These are phyloP conservation scores for Choreutis nemorana DNA, from an alignment of 2,888 invertebrate genomes.

Conservation along the genomic window DNA sequence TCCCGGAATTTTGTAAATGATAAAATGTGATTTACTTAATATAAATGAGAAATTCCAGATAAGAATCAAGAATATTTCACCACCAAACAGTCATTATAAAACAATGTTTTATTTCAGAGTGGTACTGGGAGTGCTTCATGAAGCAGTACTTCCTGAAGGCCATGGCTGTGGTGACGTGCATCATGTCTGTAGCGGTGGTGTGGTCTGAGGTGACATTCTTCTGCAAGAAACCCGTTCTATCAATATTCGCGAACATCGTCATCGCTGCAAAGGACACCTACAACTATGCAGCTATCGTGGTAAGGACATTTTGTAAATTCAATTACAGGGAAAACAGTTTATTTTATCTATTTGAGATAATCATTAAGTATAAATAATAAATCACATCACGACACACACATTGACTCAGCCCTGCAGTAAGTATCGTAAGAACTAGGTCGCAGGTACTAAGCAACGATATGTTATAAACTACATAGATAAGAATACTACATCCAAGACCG, in stretches of 20 bases:
- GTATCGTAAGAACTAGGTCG: too few relatives aligned
- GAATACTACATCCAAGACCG: too few relatives aligned
- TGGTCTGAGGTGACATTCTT: slow-evolving; percentile 99
- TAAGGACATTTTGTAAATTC: slow-evolving; percentile 54
- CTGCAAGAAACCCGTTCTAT: slow-evolving; percentile 88
- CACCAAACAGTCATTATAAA: not conserved
- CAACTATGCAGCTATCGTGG: slow-evolving; percentile 95
- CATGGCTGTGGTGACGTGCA: slow-evolving; percentile 74
- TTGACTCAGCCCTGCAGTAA: too few relatives aligned
- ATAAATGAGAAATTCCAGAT: too few relatives aligned
- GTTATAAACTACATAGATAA: too few relatives aligned
- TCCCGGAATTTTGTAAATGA: too few relatives aligned
- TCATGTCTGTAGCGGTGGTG: slow-evolving; percentile 91
- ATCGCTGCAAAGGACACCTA: slow-evolving; percentile 81
- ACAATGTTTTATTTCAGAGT: slow-evolving; percentile 70
- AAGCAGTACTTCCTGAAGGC: slow-evolving; percentile 79
- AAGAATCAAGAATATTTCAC: slow-evolving; percentile 8
- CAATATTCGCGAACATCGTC: slow-evolving; percentile 95
- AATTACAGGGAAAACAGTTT: too few relatives aligned
- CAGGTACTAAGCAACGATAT: too few relatives aligned
- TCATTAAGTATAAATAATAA: too few relatives aligned
- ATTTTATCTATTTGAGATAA: too few relatives aligned
- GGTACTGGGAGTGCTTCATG: slow-evolving; percentile 95
- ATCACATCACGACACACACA: too few relatives aligned
- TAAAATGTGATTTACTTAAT: too few relatives aligned